Percentiles rank a stretch among this genome's conserved stretches.
phyloP scores from a whole-genome alignment of 2,113 vertebrate species.

The Diadophis punctatus region DNA sequence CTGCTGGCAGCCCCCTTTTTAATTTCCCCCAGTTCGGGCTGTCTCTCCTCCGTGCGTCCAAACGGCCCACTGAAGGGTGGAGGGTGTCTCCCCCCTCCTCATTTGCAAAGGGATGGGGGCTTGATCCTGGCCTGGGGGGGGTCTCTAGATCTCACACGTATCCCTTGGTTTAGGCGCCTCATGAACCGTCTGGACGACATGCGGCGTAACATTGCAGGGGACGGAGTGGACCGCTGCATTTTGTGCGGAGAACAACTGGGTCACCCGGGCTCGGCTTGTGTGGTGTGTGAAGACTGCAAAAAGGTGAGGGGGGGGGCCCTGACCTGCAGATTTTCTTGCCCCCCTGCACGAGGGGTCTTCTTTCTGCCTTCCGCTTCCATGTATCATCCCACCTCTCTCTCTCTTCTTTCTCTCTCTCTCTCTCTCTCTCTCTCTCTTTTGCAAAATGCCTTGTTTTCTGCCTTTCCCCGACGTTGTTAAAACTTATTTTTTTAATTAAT shows the following conservation, averaged over 20 bases:
- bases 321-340: background rate
- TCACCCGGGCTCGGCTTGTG: slow-evolving; percentile 70
- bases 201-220: slow-evolving; percentile 82
- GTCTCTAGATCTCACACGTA: background rate
- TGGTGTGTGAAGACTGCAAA: slow-evolving; percentile 89
- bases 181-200: slow-evolving; percentile 85
- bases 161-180: slow-evolving; percentile 73
- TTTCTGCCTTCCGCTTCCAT: background rate
- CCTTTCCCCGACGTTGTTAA: background rate
- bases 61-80: no score
- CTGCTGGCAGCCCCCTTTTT: no score
- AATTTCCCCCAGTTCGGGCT: no score
- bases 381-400: background rate
- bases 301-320: slow-evolving; percentile 74
- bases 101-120: background rate
- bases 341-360: background rate
- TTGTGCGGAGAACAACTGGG: slow-evolving; percentile 86
- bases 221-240: slow-evolving; percentile 84
- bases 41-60: no score
- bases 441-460: background rate
- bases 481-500: background rate
- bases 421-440: background rate
- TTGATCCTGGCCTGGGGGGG: accelerated
- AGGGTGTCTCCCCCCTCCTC: background rate
- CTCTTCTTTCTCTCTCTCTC: background rate